phyloP scores from a whole-genome alignment of 2,113 vertebrate species.

The Stegostoma tigrinum region DNA sequence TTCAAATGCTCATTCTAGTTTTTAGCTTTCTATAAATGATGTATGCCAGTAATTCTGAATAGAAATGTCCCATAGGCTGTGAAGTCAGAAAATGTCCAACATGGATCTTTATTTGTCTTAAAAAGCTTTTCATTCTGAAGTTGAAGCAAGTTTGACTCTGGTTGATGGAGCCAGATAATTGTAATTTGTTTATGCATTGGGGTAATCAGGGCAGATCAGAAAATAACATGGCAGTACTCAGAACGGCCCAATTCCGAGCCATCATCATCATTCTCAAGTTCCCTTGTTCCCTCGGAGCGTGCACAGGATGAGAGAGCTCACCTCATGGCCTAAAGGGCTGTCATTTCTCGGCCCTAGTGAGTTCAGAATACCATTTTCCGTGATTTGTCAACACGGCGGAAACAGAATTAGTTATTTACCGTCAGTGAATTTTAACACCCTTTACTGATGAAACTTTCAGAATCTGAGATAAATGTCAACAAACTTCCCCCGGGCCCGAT shows the following conservation, averaged over 20 bases:
- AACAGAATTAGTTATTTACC: constrained; percentile 17
- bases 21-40: not conserved
- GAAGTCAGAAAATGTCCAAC: not conserved
- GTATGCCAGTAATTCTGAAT: not conserved
- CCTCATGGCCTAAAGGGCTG: not conserved
- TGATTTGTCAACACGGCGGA: constrained; percentile 22
- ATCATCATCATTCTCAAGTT: not conserved
- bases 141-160: not conserved
- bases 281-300: not conserved
- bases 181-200: not conserved
- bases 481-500: constrained; percentile 1
- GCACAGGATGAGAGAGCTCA: not conserved
- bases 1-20: not conserved
- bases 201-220: not conserved
- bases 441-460: not conserved
- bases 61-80: not conserved
- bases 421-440: constrained; percentile 2
- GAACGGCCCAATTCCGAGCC: not conserved
- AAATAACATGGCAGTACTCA: not conserved
- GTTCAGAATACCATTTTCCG: not conserved
- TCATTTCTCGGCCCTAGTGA: not conserved
- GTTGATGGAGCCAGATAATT: not conserved
- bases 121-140: not conserved
- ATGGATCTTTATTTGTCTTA: not conserved
- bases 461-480: not conserved